Conservation (phyloP, 1,140 invertebrate genomes). For the Nylanderia fulva region DNA sequence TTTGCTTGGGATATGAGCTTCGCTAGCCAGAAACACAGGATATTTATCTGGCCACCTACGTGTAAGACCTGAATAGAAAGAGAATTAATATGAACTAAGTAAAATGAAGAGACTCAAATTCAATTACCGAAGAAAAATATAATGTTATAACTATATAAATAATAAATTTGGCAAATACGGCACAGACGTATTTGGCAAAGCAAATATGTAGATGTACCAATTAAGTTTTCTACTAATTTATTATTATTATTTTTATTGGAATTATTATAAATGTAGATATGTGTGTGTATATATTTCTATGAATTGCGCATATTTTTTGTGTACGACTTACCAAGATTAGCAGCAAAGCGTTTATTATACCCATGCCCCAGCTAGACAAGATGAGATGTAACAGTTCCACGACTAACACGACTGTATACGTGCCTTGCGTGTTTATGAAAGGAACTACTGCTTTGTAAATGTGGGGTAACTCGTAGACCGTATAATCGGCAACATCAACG, state of each 20-base stretch:
- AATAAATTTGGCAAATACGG: not conserved
- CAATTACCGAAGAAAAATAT: not conserved
- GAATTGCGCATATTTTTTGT: not conserved
- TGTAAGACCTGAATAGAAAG: not conserved
- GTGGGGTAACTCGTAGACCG: not conserved
- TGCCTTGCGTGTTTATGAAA: not conserved
- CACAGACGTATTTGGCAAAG: not conserved
- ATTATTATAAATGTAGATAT: too few relatives aligned
- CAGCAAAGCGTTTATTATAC: not conserved
- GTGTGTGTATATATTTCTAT: not conserved
- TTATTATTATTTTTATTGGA: not conserved
- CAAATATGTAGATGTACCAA: not conserved
- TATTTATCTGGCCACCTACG: not conserved
- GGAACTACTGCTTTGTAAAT: not conserved
- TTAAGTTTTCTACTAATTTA: not conserved
- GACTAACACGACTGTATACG: not conserved
- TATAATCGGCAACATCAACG: not conserved
- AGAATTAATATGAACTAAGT: not conserved
- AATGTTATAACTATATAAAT: too few relatives aligned
- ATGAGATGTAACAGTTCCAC: not conserved
- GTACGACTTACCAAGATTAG: not conserved
- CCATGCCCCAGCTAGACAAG: not conserved
- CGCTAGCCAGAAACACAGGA: not conserved
- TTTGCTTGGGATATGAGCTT: not conserved
- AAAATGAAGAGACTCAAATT: constrained; percentile 10